A percentile compares a stretch with the other conserved stretches of the same genome.
Evolutionary conservation across 2,888 invertebrate species (phyloP).

Genomic region (Noctua janthe): DNA sequence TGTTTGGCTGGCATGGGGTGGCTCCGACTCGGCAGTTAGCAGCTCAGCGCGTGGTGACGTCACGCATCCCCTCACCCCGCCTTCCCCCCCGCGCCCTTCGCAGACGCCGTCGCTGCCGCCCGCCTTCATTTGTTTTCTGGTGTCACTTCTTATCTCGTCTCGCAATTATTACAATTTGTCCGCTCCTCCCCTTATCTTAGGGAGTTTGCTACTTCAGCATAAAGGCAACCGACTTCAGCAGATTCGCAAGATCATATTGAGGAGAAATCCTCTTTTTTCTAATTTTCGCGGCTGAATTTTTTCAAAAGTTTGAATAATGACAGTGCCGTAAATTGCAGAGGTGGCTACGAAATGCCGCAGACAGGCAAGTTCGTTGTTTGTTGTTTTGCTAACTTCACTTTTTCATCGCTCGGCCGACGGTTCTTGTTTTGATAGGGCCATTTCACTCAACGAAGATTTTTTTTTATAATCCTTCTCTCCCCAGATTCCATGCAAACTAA

Average conservation of each 20-base stretch:
- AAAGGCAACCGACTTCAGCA: constrained; percentile 88
- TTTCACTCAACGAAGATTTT: constrained; percentile 71
- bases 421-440: constrained; percentile 81
- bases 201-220: constrained; percentile 88
- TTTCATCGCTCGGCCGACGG: constrained; percentile 80
- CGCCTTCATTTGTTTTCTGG: constrained; percentile 90
- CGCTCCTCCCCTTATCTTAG: constrained; percentile 90
- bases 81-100: constrained; percentile 67
- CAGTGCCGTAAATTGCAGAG: constrained; percentile 84
- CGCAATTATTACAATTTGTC: constrained; percentile 91
- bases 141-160: constrained; percentile 90
- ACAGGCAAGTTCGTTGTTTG: constrained; percentile 79
- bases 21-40: constrained; percentile 67
- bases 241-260: constrained; percentile 88
- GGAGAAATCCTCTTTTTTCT: constrained; percentile 80
- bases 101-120: constrained; percentile 74
- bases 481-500: constrained; percentile 61
- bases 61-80: constrained; percentile 74
- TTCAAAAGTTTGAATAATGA: constrained; percentile 87
- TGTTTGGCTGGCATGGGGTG: constrained; percentile 72
- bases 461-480: constrained; percentile 66
- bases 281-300: constrained; percentile 81
- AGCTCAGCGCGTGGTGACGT: constrained; percentile 80
- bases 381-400: constrained; percentile 84
- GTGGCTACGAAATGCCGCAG: constrained; percentile 82